phyloP scores from a whole-genome alignment of 2,888 invertebrate genomes.

The Megaustenia siamemsis region DNA sequence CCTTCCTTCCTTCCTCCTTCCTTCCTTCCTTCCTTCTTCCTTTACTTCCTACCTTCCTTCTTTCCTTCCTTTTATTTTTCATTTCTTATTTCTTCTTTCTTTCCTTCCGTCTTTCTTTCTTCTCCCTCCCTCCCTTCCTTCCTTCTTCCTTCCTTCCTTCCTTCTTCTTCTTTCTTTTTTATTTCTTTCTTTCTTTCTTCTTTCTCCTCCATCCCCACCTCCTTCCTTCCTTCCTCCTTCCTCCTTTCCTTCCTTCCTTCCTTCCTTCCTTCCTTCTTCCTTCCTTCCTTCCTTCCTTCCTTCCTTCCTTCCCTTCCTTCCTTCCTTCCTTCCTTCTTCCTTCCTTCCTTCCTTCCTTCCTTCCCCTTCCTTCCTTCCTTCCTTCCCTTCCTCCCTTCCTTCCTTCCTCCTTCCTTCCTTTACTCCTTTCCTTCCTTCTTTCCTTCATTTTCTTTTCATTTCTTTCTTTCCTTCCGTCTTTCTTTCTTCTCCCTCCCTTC shows the following conservation, averaged over 20 bases:
- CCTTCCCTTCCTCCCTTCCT: neutral
- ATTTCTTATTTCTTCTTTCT: too few relatives aligned
- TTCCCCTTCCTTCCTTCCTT: neutral
- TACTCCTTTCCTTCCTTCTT: neutral
- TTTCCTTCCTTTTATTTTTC: too few relatives aligned
- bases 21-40: neutral
- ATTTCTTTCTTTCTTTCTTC: too few relatives aligned
- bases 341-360: neutral
- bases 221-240: too few relatives aligned
- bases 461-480: neutral
- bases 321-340: neutral
- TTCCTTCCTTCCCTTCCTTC: neutral
- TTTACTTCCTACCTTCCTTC: neutral
- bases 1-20: neutral
- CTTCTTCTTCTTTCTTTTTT: too few relatives aligned
- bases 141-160: too few relatives aligned
- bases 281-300: neutral
- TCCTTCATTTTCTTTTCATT: neutral
- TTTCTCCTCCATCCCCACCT: too few relatives aligned
- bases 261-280: neutral
- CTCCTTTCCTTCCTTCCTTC: neutral
- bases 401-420: neutral
- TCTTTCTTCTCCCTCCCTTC: neutral
- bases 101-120: too few relatives aligned
- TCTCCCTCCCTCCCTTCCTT: too few relatives aligned